A percentile compares a stretch with the other conserved stretches of the same genome.
phyloP scores from a whole-genome alignment of 2,888 invertebrate genomes.

The Ophion costatus region DNA sequence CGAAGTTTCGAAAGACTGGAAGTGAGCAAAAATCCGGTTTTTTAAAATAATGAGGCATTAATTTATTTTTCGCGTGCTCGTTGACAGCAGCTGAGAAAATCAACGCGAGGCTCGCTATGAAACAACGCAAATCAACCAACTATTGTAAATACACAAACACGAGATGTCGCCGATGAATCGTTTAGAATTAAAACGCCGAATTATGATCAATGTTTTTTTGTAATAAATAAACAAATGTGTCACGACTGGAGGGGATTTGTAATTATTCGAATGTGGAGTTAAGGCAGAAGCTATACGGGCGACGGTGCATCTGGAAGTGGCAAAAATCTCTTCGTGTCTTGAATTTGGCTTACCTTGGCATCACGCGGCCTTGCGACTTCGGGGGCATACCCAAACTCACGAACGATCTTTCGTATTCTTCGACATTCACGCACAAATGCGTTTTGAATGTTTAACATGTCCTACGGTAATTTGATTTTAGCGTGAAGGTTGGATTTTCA shows the following conservation, averaged over 20 bases:
- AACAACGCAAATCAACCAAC: neutral
- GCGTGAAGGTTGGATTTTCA: constrained; percentile 24
- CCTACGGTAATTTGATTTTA: constrained; percentile 34
- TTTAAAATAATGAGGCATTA: neutral
- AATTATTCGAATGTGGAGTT: constrained; percentile 1
- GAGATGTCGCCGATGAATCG: neutral
- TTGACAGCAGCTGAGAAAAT: neutral
- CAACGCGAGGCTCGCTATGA: neutral
- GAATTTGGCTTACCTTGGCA: constrained; percentile 58
- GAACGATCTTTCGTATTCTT: constrained; percentile 62
- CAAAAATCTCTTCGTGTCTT: constrained; percentile 54
- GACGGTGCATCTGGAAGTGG: constrained; percentile 60
- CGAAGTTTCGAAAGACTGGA: neutral
- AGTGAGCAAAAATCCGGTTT: neutral
- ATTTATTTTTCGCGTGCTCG: neutral
- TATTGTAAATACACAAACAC: neutral
- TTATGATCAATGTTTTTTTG: neutral
- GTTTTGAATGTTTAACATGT: constrained; percentile 60
- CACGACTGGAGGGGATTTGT: neutral
- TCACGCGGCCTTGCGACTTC: constrained; percentile 46
- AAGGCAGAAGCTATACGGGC: constrained; percentile 15
- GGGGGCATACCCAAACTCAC: constrained; percentile 47
- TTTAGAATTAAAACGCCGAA: neutral
- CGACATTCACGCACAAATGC: constrained; percentile 57
- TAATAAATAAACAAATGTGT: constrained; percentile 1